Percentiles rank a stretch among this genome's conserved stretches.
These are phyloP conservation scores for Pycnonotus jocosus DNA, from an alignment of 2,113 vertebrate species.

Conservation along the genomic window DNA sequence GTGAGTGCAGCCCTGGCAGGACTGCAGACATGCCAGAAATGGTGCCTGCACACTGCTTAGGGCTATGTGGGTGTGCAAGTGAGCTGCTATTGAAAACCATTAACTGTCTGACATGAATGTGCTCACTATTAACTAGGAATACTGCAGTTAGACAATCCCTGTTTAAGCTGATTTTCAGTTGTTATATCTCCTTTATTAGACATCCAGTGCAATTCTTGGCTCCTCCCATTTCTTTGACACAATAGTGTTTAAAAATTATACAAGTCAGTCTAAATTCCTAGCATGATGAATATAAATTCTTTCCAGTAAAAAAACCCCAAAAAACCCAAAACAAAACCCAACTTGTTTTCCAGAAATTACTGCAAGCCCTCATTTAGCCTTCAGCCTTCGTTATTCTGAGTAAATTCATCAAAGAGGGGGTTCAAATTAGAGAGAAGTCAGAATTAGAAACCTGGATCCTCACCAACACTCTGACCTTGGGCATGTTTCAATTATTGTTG, in stretches of 20 bases:
- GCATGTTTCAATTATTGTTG: neutral
- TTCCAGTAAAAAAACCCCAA: neutral
- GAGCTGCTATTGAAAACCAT: neutral
- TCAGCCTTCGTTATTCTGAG: neutral
- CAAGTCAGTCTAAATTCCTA: neutral
- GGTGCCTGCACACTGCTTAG: neutral
- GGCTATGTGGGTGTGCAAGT: neutral
- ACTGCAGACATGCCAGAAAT: neutral
- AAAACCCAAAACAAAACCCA: neutral
- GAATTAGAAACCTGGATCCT: neutral
- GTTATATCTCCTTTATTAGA: neutral
- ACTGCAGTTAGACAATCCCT: neutral
- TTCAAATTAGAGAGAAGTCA: slow-evolving; percentile 1
- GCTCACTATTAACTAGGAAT: neutral
- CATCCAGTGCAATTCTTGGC: neutral
- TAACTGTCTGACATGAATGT: neutral
- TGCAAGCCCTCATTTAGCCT: neutral
- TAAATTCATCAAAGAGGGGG: neutral
- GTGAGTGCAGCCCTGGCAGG: neutral
- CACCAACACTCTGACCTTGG: neutral
- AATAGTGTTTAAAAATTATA: neutral
- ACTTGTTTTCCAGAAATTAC: neutral
- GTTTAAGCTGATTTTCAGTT: neutral
- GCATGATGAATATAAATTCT: neutral
- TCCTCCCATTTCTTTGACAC: neutral